phyloP scores from a whole-genome alignment of 2,113 vertebrate species.

The Trogon melanurus region DNA sequence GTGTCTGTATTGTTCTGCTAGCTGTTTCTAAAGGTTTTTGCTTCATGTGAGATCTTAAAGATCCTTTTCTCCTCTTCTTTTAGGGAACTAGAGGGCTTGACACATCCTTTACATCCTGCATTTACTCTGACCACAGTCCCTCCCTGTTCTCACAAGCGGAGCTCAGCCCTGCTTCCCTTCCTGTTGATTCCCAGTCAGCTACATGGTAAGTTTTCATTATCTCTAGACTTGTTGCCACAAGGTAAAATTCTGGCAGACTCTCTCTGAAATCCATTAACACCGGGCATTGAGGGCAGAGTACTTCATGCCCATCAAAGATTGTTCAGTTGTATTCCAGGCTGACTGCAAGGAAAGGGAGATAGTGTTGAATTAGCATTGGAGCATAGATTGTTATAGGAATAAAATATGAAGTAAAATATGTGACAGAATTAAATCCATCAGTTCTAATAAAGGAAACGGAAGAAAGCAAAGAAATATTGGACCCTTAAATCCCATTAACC shows the following conservation, averaged over 20 bases:
- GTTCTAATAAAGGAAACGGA: slow-evolving; percentile 75
- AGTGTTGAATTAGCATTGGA: slow-evolving; percentile 67
- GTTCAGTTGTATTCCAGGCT: slow-evolving; percentile 39
- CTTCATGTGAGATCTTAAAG: not conserved
- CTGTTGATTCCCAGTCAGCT: slow-evolving; percentile 59
- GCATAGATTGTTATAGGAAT: slow-evolving; percentile 69
- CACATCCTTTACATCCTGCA: slow-evolving; percentile 56
- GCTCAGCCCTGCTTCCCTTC: slow-evolving; percentile 53
- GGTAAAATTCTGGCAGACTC: slow-evolving; percentile 50
- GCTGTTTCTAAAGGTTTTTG: not conserved
- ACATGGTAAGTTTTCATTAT: slow-evolving; percentile 67
- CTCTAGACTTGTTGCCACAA: slow-evolving; percentile 46
- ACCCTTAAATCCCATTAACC: slow-evolving; percentile 75
- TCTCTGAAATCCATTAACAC: slow-evolving; percentile 61
- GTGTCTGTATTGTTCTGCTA: not conserved
- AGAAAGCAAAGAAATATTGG: slow-evolving; percentile 71
- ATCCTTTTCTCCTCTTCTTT: not conserved
- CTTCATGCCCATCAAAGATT: slow-evolving; percentile 58
- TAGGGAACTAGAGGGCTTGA: slow-evolving; percentile 57
- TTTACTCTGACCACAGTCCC: slow-evolving; percentile 54
- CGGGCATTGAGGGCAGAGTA: slow-evolving; percentile 43
- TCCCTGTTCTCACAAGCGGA: slow-evolving; percentile 49
- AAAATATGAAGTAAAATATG: slow-evolving; percentile 72
- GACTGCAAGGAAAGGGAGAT: slow-evolving; percentile 28
- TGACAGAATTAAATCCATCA: slow-evolving; percentile 72